These are phyloP conservation scores for Teleogryllus oceanicus DNA, from an alignment of 2,888 invertebrate genomes.

Conservation along the genomic window DNA sequence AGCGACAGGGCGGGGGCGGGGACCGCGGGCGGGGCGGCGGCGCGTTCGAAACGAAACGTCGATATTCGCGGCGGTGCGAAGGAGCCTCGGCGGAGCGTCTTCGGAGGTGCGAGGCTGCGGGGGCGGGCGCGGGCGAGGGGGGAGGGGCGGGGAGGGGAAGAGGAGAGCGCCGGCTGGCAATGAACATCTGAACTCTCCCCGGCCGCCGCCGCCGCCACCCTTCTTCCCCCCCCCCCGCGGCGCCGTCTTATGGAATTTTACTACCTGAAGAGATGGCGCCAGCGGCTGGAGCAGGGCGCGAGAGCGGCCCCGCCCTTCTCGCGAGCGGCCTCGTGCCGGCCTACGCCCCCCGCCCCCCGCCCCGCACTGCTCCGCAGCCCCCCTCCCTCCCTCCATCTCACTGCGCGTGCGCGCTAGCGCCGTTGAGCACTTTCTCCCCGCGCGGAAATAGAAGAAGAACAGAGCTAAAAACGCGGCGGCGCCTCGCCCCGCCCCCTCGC, in stretches of 20 bases:
- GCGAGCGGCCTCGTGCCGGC: not conserved
- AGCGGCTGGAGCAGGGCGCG: not conserved
- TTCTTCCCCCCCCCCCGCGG: no score
- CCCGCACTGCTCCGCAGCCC: not conserved
- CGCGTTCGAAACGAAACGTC: conserved; percentile 18
- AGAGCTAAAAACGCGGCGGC: not conserved
- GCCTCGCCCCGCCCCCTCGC: not conserved
- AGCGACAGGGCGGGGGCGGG: not conserved
- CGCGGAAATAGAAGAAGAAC: not conserved
- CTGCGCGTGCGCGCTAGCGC: not conserved
- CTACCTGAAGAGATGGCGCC: not conserved
- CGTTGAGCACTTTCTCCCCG: not conserved
- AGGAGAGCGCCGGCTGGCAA: conserved; percentile 27
- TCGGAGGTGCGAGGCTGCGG: conserved; percentile 26
- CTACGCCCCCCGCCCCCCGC: not conserved
- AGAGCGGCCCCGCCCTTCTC: not conserved
- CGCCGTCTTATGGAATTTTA: conserved; percentile 19
- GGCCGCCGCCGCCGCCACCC: not conserved
- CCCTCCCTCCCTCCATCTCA: not conserved
- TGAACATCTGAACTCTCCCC: conserved; percentile 21
- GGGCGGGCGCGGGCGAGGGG: conserved; percentile 22
- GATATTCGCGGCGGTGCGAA: conserved; percentile 25
- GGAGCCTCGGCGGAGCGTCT: conserved; percentile 25
- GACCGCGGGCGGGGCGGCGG: not conserved
- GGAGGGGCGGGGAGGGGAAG: conserved; percentile 32